Conservation (phyloP, 2,888 invertebrate genomes). For the Callimorpha dominula region DNA sequence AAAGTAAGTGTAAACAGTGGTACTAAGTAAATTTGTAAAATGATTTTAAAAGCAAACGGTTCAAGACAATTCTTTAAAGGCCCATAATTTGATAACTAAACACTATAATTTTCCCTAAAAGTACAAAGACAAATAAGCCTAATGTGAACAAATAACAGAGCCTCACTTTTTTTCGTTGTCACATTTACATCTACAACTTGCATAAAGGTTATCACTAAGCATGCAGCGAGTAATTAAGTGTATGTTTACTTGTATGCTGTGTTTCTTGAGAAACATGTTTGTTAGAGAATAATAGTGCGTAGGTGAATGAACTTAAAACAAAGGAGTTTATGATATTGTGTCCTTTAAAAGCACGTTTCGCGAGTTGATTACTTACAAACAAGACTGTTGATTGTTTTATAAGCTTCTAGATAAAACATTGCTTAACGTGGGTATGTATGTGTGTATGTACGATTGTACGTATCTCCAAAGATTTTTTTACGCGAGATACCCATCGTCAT, state of each 20-base stretch:
- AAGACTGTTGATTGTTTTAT: neutral
- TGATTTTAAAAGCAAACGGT: no score
- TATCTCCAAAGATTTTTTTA: no score
- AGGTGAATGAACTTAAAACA: slow-evolving; percentile 6
- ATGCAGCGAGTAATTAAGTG: neutral
- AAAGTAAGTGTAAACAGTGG: no score
- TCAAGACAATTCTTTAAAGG: no score
- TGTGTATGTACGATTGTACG: neutral
- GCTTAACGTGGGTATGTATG: neutral
- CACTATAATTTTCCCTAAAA: no score
- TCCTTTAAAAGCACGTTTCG: neutral
- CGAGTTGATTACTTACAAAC: neutral
- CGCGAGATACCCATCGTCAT: no score
- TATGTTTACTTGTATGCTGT: neutral
- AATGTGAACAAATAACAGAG: no score
- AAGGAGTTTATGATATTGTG: neutral
- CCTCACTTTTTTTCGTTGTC: no score
- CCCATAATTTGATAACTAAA: no score
- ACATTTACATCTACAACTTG: neutral
- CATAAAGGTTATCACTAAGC: neutral
- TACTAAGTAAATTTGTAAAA: no score
- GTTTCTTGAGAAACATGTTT: neutral
- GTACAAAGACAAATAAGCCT: no score
- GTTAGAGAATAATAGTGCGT: slow-evolving; percentile 1
- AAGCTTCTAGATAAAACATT: neutral